These are phyloP conservation scores for Phrynocephalus guinanensis DNA, from an alignment of 2,797 vertebrate species.

Conservation along the genomic window DNA sequence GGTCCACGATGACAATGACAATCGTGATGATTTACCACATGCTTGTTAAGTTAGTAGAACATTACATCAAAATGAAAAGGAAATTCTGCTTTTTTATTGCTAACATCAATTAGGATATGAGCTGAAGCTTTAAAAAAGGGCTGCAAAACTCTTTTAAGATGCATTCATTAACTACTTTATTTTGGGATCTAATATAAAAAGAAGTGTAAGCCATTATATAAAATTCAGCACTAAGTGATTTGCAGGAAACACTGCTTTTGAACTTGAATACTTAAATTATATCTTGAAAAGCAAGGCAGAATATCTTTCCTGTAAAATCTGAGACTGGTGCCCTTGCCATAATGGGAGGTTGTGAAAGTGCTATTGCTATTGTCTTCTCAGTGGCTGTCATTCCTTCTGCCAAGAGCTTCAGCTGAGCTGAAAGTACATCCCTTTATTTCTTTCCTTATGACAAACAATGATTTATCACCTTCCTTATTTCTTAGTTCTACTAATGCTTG, in stretches of 20 bases:
- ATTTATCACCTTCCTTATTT: slow-evolving; percentile 56
- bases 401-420: slow-evolving; percentile 55
- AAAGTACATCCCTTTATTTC: slow-evolving; percentile 63
- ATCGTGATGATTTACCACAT: background rate
- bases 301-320: slow-evolving; percentile 57
- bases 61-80: background rate
- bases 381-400: slow-evolving; percentile 52
- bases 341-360: slow-evolving; percentile 50
- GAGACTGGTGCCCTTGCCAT: slow-evolving; percentile 28
- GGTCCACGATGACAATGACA: no score
- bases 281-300: slow-evolving; percentile 48
- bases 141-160: slow-evolving; percentile 14
- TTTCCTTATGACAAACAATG: slow-evolving; percentile 67
- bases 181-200: slow-evolving; percentile 56
- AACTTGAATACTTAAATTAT: slow-evolving; percentile 58
- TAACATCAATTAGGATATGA: slow-evolving; percentile 6
- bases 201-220: slow-evolving; percentile 60
- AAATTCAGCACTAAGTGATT: slow-evolving; percentile 58
- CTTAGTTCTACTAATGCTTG: slow-evolving; percentile 40
- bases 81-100: background rate
- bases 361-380: slow-evolving; percentile 62
- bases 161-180: background rate
- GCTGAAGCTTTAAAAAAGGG: background rate
- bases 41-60: background rate
- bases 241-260: slow-evolving; percentile 56